phyloP scores from a whole-genome alignment of 2,113 vertebrate species.

The Oxyruncus cristatus region DNA sequence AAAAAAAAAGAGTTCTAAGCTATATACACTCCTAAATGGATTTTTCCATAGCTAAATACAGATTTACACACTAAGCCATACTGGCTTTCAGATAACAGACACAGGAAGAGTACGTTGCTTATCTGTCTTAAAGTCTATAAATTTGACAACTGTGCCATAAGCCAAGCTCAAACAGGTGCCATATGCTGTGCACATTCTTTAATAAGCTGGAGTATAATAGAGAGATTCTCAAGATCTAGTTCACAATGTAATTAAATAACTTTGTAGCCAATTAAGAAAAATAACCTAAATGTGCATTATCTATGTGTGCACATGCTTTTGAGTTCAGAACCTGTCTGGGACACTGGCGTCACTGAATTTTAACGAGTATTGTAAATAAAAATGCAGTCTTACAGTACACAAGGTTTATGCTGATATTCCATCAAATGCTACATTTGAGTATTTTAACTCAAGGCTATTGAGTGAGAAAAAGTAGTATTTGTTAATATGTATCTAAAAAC shows the following conservation, averaged over 20 bases:
- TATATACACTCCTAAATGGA: neutral
- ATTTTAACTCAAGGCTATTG: neutral
- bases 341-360: neutral
- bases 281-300: neutral
- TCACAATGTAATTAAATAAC: neutral
- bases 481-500: neutral
- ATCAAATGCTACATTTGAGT: neutral
- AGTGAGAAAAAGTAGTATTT: neutral
- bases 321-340: neutral
- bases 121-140: neutral
- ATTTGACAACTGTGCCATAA: neutral
- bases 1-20: neutral
- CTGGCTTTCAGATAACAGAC: neutral
- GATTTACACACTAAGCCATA: neutral
- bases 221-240: neutral
- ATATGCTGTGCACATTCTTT: neutral
- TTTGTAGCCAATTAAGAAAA: neutral
- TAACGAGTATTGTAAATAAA: neutral
- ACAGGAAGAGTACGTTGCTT: neutral
- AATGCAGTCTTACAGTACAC: neutral
- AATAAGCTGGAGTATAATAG: neutral
- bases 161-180: neutral
- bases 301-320: neutral
- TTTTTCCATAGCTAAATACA: neutral
- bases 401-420: neutral